Conservation (phyloP, 2,888 invertebrate species). For the Prosopocoilus inquinatus region DNA sequence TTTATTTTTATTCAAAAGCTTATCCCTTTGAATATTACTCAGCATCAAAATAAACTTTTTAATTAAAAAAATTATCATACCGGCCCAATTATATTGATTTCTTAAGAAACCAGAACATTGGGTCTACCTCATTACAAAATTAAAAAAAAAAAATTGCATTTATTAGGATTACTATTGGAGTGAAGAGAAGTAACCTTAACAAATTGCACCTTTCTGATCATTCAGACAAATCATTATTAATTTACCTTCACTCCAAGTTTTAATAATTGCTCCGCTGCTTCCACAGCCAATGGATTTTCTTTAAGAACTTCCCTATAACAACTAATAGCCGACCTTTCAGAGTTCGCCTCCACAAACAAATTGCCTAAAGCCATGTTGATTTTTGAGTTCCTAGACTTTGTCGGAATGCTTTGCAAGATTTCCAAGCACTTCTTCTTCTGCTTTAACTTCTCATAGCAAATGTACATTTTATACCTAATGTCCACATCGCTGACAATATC, state of each 20-base stretch:
- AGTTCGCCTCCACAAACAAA: conserved; percentile 67
- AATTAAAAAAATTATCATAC: too few relatives aligned
- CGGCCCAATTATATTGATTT: too few relatives aligned
- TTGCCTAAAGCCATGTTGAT: conserved; percentile 76
- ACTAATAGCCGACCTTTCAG: conserved; percentile 69
- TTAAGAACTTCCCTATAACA: conserved; percentile 78
- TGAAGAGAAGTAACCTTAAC: too few relatives aligned
- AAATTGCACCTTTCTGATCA: not conserved
- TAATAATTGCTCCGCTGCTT: conserved; percentile 71
- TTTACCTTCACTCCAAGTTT: conserved; percentile 59
- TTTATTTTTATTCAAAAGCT: too few relatives aligned
- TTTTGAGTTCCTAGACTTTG: conserved; percentile 67
- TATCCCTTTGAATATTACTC: too few relatives aligned
- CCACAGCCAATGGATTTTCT: conserved; percentile 68
- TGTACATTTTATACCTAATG: conserved; percentile 70
- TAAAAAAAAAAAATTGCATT: too few relatives aligned
- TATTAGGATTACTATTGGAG: too few relatives aligned
- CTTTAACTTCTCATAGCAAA: conserved; percentile 66
- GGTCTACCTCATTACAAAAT: not conserved
- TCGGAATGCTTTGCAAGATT: conserved; percentile 58
- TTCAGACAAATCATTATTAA: not conserved
- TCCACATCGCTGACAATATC: conserved; percentile 62
- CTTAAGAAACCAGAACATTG: too few relatives aligned
- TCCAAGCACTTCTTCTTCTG: conserved; percentile 62
- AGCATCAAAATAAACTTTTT: too few relatives aligned